Evolutionary conservation across 2,113 vertebrate genomes (phyloP), one percentile per base, ranked within the genome.

Genomic region (Pachypanchax playfairii): DNA sequence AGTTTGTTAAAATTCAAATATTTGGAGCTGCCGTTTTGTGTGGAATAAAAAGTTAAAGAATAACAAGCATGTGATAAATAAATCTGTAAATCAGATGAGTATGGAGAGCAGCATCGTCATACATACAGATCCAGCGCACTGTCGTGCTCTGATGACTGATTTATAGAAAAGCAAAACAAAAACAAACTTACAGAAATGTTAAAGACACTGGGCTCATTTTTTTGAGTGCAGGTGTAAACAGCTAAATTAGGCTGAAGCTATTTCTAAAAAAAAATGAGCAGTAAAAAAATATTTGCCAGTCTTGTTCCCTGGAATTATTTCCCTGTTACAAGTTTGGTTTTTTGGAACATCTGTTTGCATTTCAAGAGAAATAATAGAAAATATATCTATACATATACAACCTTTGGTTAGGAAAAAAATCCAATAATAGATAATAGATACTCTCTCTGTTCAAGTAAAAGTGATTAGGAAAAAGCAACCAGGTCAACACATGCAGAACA

Each of bases 221-320:
- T n/a, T 54, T 39, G 75, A 86, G 70, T 80, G 82, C 85, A 87
- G 82, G 78, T 81, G 82, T 89, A 88, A 89, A 88, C 83, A 49
- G 75, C 86, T 86, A 87, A 42, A 84, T 85, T 81, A 88, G 72
- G 69, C 79, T 41, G 72, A 75, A 77, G 68, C 73, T 77, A 80
- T 74, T 44, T 62, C 24, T 81, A 84, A 69, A 83, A 88, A 87
- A 83, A 88, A 86, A 86, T 28, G 73, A 76, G 75, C 49, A 41
- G 69, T 80, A 80, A 82, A 86, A 88, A 88, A 89, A 85, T 81
- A 77, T 80, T 79, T 36, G 66, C 68, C 61, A 56, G 54, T 80
- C 76, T 77, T 62, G 62, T 55, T 75, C 56, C 52, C 62, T 24
- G 50, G 73, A 73, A 78, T 75, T 70, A 44, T 59, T 80, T 67